A percentile compares a stretch with the other conserved stretches of the same genome.
phyloP scores from a whole-genome alignment of 2,888 invertebrate genomes.

The Spatulosminthurus flaviceps region DNA sequence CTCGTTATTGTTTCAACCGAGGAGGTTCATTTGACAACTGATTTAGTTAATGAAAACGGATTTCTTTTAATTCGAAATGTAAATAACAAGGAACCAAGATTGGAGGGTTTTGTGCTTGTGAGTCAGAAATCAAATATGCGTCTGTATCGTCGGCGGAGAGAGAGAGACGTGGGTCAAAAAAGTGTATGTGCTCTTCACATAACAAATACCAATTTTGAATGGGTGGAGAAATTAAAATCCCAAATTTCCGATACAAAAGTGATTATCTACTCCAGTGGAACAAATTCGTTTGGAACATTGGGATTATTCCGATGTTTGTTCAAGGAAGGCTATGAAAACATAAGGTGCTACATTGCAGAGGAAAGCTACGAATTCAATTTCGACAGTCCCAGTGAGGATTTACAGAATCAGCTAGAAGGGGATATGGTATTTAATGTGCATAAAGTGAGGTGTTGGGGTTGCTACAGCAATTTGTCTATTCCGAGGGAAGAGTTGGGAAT shows the following conservation, averaged over 20 bases:
- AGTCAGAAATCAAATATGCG: background rate
- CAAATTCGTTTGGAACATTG: background rate
- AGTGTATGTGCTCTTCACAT: background rate
- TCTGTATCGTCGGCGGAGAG: background rate
- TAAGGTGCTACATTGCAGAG: background rate
- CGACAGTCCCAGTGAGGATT: background rate
- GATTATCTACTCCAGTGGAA: background rate
- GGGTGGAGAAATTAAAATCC: slow-evolving; percentile 4
- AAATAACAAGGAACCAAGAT: too few relatives aligned
- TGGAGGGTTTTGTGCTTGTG: background rate
- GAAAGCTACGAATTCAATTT: background rate
- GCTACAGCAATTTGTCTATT: background rate
- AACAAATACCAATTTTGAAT: background rate
- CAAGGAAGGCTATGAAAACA: background rate
- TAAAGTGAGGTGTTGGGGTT: background rate
- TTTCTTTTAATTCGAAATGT: too few relatives aligned
- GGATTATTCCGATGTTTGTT: background rate
- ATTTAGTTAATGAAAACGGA: too few relatives aligned
- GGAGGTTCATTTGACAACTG: too few relatives aligned
- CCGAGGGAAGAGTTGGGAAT: background rate
- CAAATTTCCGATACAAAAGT: background rate
- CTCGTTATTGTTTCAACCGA: too few relatives aligned
- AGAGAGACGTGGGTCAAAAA: background rate
- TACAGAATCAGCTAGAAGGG: background rate
- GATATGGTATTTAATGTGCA: slow-evolving; percentile 1